Conservation (phyloP, 2,113 vertebrate species). For the Podarcis muralis region DNA sequence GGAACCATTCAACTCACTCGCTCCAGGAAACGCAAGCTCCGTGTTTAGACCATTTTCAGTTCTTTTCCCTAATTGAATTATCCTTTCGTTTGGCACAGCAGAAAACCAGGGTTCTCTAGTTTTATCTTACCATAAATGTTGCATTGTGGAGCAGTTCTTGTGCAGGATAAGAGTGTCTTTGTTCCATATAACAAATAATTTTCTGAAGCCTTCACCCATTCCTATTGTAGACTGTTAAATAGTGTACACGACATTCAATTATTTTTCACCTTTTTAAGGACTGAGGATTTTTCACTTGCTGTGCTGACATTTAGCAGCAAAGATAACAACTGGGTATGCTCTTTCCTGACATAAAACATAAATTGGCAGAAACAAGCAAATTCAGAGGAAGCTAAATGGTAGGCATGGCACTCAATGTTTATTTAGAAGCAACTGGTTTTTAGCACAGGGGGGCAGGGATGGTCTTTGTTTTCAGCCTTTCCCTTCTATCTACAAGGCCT, state of each 20-base stretch:
- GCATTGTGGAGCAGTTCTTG: slow-evolving; percentile 27
- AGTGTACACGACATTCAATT: neutral
- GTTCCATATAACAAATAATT: slow-evolving; percentile 35
- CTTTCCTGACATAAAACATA: slow-evolving; percentile 21
- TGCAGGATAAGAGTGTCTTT: neutral
- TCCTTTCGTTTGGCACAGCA: slow-evolving; percentile 36
- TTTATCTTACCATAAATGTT: slow-evolving; percentile 44
- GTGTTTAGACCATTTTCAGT: slow-evolving; percentile 45
- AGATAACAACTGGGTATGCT: neutral
- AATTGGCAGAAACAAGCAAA: slow-evolving; percentile 29
- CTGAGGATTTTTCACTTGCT: neutral
- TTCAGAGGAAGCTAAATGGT: neutral
- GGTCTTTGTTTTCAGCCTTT: slow-evolving; percentile 2
- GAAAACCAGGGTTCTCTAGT: slow-evolving; percentile 30
- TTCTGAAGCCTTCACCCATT: slow-evolving; percentile 24
- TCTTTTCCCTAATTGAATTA: slow-evolving; percentile 28
- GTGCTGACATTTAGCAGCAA: slow-evolving; percentile 30
- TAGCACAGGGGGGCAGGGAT: slow-evolving; percentile 9
- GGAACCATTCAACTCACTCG: slow-evolving; percentile 39
- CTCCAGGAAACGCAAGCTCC: slow-evolving; percentile 34
- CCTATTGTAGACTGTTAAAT: slow-evolving; percentile 16
- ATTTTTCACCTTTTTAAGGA: neutral
- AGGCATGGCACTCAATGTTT: slow-evolving; percentile 33
- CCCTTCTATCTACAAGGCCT: slow-evolving; percentile 64
- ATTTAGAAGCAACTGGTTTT: slow-evolving; percentile 41